Conservation (phyloP, 2,797 vertebrate genomes). For the Leucoraja ocellata region DNA sequence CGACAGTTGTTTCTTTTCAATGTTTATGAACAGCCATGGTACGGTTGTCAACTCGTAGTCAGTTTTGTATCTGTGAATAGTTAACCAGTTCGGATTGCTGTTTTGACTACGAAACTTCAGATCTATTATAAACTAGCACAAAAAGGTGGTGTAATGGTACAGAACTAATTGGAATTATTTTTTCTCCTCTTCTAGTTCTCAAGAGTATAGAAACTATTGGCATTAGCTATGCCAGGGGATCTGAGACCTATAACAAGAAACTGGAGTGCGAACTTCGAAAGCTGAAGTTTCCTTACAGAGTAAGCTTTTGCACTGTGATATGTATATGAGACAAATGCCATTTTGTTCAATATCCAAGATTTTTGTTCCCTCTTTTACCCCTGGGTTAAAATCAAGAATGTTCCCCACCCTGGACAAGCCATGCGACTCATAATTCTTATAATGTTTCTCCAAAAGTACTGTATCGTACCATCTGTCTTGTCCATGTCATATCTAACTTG, state of each 20-base stretch:
- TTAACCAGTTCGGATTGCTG: neutral
- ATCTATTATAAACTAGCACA: neutral
- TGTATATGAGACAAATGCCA: neutral
- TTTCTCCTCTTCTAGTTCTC: slow-evolving; percentile 64
- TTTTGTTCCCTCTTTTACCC: neutral
- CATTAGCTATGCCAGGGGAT: slow-evolving; percentile 66
- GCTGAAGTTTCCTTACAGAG: slow-evolving; percentile 71
- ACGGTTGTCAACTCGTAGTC: neutral
- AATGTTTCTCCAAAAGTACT: neutral
- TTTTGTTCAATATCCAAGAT: neutral
- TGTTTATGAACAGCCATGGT: too few relatives aligned
- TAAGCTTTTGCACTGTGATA: slow-evolving; percentile 32
- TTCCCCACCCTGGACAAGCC: neutral
- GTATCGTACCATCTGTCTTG: too few relatives aligned
- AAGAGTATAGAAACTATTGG: slow-evolving; percentile 83
- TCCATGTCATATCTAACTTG: too few relatives aligned
- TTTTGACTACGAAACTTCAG: neutral
- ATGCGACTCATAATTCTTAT: too few relatives aligned
- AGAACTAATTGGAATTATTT: neutral
- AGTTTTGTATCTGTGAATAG: neutral
- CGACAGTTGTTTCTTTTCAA: neutral
- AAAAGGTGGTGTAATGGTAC: neutral
- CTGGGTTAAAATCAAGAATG: neutral
- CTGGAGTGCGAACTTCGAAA: slow-evolving; percentile 57
- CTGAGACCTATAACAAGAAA: slow-evolving; percentile 60